phyloP scores from a whole-genome alignment of 2,797 vertebrate species.

The Micromesistius poutassou region DNA sequence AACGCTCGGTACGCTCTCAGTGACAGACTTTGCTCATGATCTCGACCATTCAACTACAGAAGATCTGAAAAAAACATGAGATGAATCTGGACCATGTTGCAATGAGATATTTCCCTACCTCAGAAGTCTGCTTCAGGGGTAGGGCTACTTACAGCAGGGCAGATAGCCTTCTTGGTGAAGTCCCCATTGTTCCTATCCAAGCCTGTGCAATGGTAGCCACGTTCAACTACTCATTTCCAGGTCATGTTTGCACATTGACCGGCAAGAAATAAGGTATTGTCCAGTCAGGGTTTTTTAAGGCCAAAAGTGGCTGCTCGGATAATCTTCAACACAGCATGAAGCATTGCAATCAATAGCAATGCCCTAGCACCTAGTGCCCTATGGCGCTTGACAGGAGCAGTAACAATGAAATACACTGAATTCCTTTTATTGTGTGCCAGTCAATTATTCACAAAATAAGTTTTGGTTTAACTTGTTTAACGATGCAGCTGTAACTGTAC shows the following conservation, averaged over 20 bases:
- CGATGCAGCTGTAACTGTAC: neutral
- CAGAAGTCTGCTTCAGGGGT: neutral
- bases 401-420: neutral
- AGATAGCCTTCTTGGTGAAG: neutral
- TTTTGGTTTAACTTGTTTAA: neutral
- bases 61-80: neutral
- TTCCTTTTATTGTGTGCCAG: neutral
- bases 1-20: neutral
- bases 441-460: neutral
- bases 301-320: neutral
- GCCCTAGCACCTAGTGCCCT: neutral
- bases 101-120: neutral
- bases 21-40: neutral
- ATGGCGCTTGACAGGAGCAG: neutral
- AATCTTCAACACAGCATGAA: neutral
- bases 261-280: neutral
- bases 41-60: neutral
- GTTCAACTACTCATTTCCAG: slow-evolving; percentile 31
- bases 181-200: neutral
- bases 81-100: neutral
- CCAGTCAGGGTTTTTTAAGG: neutral
- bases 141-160: neutral
- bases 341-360: neutral
- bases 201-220: neutral
- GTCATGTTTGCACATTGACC: slow-evolving; percentile 50